Base-by-base conservation (phyloP, 2,797 vertebrate species). In the Coregonus sp. region DNA sequence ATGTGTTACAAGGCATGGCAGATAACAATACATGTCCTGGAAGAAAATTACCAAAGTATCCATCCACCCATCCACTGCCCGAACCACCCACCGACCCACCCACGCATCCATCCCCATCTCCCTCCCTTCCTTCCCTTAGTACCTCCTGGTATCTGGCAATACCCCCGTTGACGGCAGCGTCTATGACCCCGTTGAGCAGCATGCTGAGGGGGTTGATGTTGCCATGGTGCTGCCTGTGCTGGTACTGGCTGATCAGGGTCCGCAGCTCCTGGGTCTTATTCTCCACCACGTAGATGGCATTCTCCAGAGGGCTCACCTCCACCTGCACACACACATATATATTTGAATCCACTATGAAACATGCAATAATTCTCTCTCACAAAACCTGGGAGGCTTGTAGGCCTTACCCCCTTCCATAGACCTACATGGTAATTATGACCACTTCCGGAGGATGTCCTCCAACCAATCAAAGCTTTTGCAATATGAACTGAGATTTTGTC, bases 181-280 rank as follows among this genome's bases (percentile, higher is more conserved):
- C 98, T 29, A 99, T 99, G 89, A 99, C 98, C 65, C 98, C 98
- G 0, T 99, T 99, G 86, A 99, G 95, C 86, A 97, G 98, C 98
- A 99, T 99, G 93, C 98, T 99, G 90, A 99, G 98, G 18, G 98
- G 94, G 93, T 98, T 99, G 89, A 99, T 95, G 93, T 99, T 99
- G 81, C 97, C 95, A 1, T 99, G 97, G 84, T 97, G 97, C 87
- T 97, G 98, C 77, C 97, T 96, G 92, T 99, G 97, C 84, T 99
- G 98, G 87, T 99, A 99, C 90, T 99, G 98, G 88, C 97, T 97
- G 90, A 99, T 99, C 85, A 99, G 94, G 2, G 96, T 97, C 66
- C 98, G 95, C 56, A 99, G 93, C 88, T 99, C 98, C 89, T 98
- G 97, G 87, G 98, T 99, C 89, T 99, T 99, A 82, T 99, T 99